These are phyloP conservation scores for Pholis gunnellus DNA, from an alignment of 2,113 vertebrate species.

Conservation along the genomic window DNA sequence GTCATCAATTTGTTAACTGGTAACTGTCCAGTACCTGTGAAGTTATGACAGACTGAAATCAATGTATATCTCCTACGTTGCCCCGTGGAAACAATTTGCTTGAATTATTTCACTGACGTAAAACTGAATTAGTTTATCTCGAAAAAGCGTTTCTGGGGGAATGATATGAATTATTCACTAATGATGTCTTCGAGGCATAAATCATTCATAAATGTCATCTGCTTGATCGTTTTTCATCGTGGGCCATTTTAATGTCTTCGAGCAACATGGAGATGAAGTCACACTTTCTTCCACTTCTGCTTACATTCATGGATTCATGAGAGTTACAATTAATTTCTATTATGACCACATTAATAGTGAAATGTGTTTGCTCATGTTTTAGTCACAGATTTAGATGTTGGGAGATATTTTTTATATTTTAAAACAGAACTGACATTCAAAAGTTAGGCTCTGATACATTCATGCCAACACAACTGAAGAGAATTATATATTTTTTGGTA, in stretches of 20 bases:
- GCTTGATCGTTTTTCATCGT: slow-evolving; percentile 52
- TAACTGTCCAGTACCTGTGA: slow-evolving; percentile 14
- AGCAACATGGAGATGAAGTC: slow-evolving; percentile 16
- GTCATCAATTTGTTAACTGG: background rate
- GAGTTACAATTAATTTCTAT: background rate
- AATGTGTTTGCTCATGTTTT: background rate
- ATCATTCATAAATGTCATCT: slow-evolving; percentile 59
- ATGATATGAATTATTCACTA: slow-evolving; percentile 63
- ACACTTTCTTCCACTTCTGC: background rate
- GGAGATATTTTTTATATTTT: background rate
- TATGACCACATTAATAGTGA: background rate
- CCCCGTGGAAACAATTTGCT: slow-evolving; percentile 2
- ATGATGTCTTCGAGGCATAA: slow-evolving; percentile 46
- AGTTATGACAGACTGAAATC: slow-evolving; percentile 1
- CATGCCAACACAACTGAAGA: background rate
- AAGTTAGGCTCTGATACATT: background rate
- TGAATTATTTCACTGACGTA: slow-evolving; percentile 4
- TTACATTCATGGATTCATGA: background rate
- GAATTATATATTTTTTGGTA: background rate
- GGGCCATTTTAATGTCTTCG: slow-evolving; percentile 19
- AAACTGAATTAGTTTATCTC: slow-evolving; percentile 33
- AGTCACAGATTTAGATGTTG: background rate
- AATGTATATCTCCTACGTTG: background rate
- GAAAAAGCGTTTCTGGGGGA: slow-evolving; percentile 36
- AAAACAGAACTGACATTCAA: background rate